phyloP scores from a whole-genome alignment of 2,113 vertebrate genomes.

The Rallus limicola region DNA sequence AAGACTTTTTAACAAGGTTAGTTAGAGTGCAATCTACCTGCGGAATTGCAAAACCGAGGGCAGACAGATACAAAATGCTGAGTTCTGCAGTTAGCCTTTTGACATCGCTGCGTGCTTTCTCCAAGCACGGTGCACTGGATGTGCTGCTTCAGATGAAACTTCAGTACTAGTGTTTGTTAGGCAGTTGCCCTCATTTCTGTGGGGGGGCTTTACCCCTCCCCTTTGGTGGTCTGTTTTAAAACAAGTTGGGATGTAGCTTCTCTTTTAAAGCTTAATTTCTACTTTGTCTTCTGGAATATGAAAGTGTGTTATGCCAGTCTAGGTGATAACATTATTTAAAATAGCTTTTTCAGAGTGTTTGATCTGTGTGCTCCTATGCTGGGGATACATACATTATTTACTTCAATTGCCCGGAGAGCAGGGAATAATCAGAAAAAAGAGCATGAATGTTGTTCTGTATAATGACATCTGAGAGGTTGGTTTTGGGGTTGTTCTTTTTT shows the following conservation, averaged over 20 bases:
- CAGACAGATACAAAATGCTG: constrained; percentile 33
- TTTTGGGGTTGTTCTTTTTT: neutral
- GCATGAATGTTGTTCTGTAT: constrained; percentile 45
- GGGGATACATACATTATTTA: neutral
- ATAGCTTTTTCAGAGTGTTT: constrained; percentile 22
- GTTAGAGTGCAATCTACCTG: constrained; percentile 75
- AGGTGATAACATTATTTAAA: constrained; percentile 32
- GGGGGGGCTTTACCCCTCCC: neutral
- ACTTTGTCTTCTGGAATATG: constrained; percentile 16
- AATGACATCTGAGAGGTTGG: constrained; percentile 28
- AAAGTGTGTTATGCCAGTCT: neutral
- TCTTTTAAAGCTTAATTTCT: constrained; percentile 37
- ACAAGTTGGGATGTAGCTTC: neutral
- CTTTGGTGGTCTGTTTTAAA: constrained; percentile 25
- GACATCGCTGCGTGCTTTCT: neutral
- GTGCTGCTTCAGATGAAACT: constrained; percentile 23
- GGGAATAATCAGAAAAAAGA: constrained; percentile 32
- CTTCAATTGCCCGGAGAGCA: constrained; percentile 42
- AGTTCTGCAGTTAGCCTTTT: constrained; percentile 25
- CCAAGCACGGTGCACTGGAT: constrained; percentile 4
- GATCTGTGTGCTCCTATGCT: constrained; percentile 18
- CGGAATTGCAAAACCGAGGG: constrained; percentile 47
- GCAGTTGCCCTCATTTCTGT: neutral
- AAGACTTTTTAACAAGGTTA: constrained; percentile 80
- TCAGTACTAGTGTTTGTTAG: neutral